phyloP scores from a whole-genome alignment of 1,140 invertebrate species.

The Bombus breviceps region DNA sequence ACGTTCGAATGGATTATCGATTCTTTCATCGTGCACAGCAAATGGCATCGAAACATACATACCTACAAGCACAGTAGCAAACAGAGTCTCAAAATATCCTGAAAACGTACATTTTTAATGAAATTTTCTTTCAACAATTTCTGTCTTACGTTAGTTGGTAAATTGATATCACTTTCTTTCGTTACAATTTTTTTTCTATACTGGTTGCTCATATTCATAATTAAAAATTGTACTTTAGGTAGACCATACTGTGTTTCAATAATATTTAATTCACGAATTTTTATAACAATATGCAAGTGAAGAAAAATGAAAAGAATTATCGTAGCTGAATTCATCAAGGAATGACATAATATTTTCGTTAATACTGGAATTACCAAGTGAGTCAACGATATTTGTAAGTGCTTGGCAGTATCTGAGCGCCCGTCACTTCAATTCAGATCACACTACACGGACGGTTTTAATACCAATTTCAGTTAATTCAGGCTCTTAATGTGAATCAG shows the following conservation, averaged over 20 bases:
- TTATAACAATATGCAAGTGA: neutral
- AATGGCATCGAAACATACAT: slow-evolving; percentile 4
- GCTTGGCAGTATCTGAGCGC: neutral
- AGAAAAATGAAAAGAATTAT: neutral
- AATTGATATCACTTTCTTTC: neutral
- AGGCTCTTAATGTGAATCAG: slow-evolving; percentile 51
- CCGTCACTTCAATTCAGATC: slow-evolving; percentile 31
- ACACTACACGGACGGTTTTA: slow-evolving; percentile 38
- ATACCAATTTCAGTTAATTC: slow-evolving; percentile 55
- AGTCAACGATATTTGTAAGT: neutral
- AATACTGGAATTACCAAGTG: neutral
- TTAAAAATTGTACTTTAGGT: neutral
- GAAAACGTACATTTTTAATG: neutral
- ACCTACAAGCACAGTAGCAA: neutral
- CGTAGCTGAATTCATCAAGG: neutral
- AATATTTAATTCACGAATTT: neutral
- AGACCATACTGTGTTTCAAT: neutral
- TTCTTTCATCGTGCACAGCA: slow-evolving; percentile 8
- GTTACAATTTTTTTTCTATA: too few relatives aligned
- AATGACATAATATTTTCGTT: neutral
- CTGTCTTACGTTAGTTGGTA: neutral
- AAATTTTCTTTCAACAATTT: neutral
- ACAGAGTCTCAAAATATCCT: neutral
- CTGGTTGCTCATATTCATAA: neutral
- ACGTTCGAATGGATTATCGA: slow-evolving; percentile 32